phyloP scores from a whole-genome alignment of 2,888 invertebrate species.

The Drosophila subsilvestris region DNA sequence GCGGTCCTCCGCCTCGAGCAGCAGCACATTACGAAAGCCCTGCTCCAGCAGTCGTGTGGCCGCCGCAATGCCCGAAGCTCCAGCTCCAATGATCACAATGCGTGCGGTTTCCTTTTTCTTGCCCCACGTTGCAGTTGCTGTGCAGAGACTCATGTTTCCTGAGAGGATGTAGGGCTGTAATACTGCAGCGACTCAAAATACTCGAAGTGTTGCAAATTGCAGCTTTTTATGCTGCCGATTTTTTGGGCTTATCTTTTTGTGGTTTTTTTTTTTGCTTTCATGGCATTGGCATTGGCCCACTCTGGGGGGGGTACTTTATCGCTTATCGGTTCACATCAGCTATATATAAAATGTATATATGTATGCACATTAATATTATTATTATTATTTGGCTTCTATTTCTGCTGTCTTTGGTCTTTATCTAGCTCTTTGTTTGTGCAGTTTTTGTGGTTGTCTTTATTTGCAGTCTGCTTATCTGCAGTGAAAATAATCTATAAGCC shows the following conservation, averaged over 20 bases:
- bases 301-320: not conserved
- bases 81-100: conserved; percentile 83
- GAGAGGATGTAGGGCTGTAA: not conserved
- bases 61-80: conserved; percentile 83
- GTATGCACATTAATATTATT: not conserved
- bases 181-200: no score
- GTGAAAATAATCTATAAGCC: not conserved
- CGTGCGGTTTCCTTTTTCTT: conserved; percentile 67
- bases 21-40: conserved; percentile 84
- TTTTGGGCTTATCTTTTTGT: not conserved
- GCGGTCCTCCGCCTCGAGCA: conserved; percentile 87
- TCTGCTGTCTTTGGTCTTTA: not conserved
- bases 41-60: conserved; percentile 82
- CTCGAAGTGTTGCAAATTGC: no score
- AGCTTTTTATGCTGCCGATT: not conserved
- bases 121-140: not conserved
- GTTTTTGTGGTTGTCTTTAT: not conserved
- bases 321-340: not conserved
- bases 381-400: not conserved
- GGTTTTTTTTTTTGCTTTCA: not conserved
- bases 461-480: not conserved
- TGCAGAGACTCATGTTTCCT: conserved; percentile 11
- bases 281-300: not conserved
- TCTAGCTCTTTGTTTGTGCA: not conserved
- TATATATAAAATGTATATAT: not conserved